Evolutionary conservation across 2,888 invertebrate genomes (phyloP).

Genomic region (Lasioglossum figueresi): DNA sequence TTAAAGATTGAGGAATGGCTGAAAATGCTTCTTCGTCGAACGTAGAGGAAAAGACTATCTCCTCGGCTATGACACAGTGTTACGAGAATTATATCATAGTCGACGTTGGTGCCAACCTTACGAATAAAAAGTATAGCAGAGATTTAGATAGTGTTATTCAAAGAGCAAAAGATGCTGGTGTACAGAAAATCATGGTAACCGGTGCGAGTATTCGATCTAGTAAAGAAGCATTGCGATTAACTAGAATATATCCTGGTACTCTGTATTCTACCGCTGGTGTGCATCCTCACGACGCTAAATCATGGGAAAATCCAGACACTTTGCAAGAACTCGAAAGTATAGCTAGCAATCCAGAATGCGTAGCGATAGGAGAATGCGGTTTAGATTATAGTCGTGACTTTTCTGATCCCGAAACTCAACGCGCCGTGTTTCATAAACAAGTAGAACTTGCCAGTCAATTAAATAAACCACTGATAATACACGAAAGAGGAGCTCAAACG

Average conservation of each 20-base stretch:
- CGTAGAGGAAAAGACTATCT: conserved; percentile 71
- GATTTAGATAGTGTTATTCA: conserved; percentile 96
- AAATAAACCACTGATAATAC: conserved; percentile 94
- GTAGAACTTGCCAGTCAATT: conserved; percentile 94
- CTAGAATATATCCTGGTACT: conserved; percentile 94
- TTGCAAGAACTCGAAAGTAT: conserved; percentile 88
- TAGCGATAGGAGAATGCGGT: conserved; percentile 97
- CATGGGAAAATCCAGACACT: conserved; percentile 88
- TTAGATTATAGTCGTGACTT: conserved; percentile 97
- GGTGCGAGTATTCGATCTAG: conserved; percentile 95
- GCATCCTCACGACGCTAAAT: conserved; percentile 97
- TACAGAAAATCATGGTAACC: conserved; percentile 97
- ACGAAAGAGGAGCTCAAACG: conserved; percentile 95
- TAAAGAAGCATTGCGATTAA: conserved; percentile 95
- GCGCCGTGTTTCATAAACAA: conserved; percentile 94
- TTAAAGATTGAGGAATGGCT: conserved; percentile 73
- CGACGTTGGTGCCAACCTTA: conserved; percentile 96
- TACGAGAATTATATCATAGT: conserved; percentile 96
- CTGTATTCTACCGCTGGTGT: conserved; percentile 96
- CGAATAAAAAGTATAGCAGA: conserved; percentile 96
- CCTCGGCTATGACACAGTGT: conserved; percentile 89
- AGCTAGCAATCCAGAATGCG: conserved; percentile 94
- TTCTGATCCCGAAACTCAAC: conserved; percentile 94
- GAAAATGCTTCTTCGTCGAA: conserved; percentile 76
- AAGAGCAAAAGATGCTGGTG: conserved; percentile 96